These are phyloP conservation scores for Heterodera filipjevi DNA, from an alignment of 2,888 invertebrate species.

Conservation along the genomic window DNA sequence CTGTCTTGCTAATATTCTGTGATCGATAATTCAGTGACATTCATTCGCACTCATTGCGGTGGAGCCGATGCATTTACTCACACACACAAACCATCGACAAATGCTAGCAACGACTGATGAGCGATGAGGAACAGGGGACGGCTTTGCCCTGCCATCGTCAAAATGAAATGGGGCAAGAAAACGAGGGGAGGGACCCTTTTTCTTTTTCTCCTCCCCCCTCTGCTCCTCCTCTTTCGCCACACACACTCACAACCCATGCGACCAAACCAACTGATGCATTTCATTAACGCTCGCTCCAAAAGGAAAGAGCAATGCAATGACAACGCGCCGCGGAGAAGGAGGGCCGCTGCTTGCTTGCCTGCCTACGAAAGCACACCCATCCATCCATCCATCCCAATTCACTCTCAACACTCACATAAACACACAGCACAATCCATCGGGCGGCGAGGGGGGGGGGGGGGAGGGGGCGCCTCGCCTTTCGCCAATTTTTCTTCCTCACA, in stretches of 20 bases:
- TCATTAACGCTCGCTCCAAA: constrained; percentile 5
- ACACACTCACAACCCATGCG: constrained; percentile 10
- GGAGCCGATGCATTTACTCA: background rate
- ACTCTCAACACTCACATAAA: background rate
- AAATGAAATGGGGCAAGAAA: background rate
- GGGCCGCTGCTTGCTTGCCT: background rate
- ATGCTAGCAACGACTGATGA: background rate
- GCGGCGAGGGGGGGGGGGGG: background rate
- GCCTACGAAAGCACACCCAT: background rate
- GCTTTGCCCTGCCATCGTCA: background rate
- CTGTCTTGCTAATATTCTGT: background rate
- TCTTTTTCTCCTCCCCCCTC: background rate
- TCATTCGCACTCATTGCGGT: background rate
- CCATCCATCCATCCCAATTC: background rate
- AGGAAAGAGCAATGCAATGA: background rate
- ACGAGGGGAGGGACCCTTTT: background rate
- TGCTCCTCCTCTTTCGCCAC: background rate
- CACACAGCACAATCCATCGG: background rate
- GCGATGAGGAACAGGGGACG: background rate
- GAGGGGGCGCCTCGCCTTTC: constrained; percentile 11
- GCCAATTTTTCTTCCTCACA: constrained; percentile 9
- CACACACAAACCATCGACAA: background rate
- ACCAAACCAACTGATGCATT: too few species aligned
- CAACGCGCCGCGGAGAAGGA: background rate
- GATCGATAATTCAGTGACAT: background rate